Evolutionary conservation across 2,888 invertebrate species (phyloP).

Genomic region (Cybosia mesomella): DNA sequence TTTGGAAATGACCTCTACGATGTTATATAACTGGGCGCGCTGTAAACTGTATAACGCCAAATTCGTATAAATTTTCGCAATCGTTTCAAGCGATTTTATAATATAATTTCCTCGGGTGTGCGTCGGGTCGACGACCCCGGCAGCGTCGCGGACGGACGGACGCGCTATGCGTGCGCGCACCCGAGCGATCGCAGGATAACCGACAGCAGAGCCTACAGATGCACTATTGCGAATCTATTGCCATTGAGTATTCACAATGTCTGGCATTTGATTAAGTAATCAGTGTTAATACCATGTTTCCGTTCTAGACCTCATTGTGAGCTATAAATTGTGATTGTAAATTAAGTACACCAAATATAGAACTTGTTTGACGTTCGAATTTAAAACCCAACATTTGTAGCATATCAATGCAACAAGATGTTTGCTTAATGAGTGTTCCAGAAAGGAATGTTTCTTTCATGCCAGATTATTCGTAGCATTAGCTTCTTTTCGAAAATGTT

Average conservation of each 20-base stretch:
- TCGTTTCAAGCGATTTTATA: constrained; percentile 60
- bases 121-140: constrained; percentile 75
- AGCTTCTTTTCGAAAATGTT: constrained; percentile 13
- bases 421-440: constrained; percentile 22
- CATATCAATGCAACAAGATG: not conserved
- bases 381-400: constrained; percentile 16
- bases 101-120: constrained; percentile 52
- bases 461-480: constrained; percentile 32
- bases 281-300: constrained; percentile 40
- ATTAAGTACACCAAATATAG: not conserved
- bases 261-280: constrained; percentile 41
- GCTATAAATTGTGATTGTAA: constrained; percentile 1
- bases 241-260: constrained; percentile 47
- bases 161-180: constrained; percentile 72
- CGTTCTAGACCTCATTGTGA: constrained; percentile 6
- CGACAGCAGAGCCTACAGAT: constrained; percentile 60
- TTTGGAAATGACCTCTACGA: constrained; percentile 5
- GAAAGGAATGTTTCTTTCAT: constrained; percentile 34
- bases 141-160: constrained; percentile 61
- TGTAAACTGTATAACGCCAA: constrained; percentile 17
- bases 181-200: constrained; percentile 74
- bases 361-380: not conserved
- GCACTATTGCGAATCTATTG: constrained; percentile 51
- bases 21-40: constrained; percentile 11
- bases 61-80: constrained; percentile 38